A percentile compares a stretch with the other conserved stretches of the same genome.
Evolutionary conservation across 2,797 vertebrate genomes (phyloP).

Genomic region (Molossus molossus): DNA sequence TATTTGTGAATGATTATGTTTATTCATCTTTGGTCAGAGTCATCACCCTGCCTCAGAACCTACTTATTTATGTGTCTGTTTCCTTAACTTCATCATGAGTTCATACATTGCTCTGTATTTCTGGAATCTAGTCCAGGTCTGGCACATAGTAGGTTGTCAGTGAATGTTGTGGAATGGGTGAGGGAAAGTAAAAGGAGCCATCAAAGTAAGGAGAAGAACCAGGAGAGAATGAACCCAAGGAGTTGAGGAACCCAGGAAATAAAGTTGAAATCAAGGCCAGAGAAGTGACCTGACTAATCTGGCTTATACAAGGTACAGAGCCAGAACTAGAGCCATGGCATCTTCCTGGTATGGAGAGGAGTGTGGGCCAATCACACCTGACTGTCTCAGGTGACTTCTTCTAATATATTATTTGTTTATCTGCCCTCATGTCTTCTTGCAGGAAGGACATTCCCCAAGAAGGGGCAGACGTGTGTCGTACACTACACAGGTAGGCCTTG

Average conservation of each 20-base stretch:
- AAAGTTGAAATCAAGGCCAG: constrained; percentile 9
- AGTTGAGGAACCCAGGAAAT: constrained; percentile 15
- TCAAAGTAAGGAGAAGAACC: not conserved
- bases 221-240: not conserved
- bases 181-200: constrained; percentile 15
- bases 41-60: not conserved
- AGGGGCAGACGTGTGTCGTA: constrained; percentile 98
- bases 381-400: not conserved
- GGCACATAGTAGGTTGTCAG: not conserved
- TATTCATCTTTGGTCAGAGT: not conserved
- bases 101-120: constrained; percentile 29
- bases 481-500: constrained; percentile 96
- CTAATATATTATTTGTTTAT: not conserved
- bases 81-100: not conserved
- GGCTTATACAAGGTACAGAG: not conserved
- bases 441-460: constrained; percentile 99
- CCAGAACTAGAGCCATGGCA: not conserved
- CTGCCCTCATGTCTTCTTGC: constrained; percentile 79
- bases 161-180: not conserved
- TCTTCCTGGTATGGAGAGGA: not conserved
- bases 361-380: not conserved
- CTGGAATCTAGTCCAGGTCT: not conserved
- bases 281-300: not conserved
- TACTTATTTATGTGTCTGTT: constrained; percentile 28
- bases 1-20: constrained; percentile 30